A percentile compares a stretch with the other conserved stretches of the same genome.
Conservation (phyloP, 2,797 vertebrate species). For the Microctenopoma lineatum region DNA sequence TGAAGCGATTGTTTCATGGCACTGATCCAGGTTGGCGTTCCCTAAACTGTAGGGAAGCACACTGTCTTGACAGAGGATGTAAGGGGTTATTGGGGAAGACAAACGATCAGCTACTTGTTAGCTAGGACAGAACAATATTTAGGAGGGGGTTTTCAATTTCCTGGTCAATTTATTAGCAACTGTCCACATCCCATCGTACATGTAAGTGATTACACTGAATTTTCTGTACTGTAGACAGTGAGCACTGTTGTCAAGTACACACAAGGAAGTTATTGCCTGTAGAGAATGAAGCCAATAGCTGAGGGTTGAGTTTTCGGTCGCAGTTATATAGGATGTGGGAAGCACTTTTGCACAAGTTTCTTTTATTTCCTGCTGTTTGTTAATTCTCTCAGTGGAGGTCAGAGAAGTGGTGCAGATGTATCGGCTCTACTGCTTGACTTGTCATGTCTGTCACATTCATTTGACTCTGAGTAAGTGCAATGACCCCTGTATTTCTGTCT, state of each 20-base stretch:
- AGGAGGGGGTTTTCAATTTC: slow-evolving; percentile 68
- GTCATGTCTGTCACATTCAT: slow-evolving; percentile 59
- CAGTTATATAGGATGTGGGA: slow-evolving; percentile 68
- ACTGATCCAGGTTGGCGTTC: slow-evolving; percentile 80
- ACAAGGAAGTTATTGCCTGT: slow-evolving; percentile 68
- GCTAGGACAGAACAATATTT: slow-evolving; percentile 68
- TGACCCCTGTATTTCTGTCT: slow-evolving; percentile 66
- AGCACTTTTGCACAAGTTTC: slow-evolving; percentile 86
- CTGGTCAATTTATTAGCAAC: slow-evolving; percentile 65
- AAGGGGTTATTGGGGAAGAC: slow-evolving; percentile 58
- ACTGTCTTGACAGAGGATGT: slow-evolving; percentile 63
- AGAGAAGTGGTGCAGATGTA: slow-evolving; percentile 63
- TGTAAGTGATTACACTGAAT: slow-evolving; percentile 83
- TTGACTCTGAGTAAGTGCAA: slow-evolving; percentile 76
- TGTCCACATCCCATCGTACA: slow-evolving; percentile 60
- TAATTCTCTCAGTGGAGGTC: slow-evolving; percentile 60
- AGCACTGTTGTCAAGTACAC: slow-evolving; percentile 71
- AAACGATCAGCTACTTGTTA: slow-evolving; percentile 74
- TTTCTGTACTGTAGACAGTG: slow-evolving; percentile 80
- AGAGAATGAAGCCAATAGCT: slow-evolving; percentile 50
- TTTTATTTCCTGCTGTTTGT: slow-evolving; percentile 78
- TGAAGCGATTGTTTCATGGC: slow-evolving; percentile 86
- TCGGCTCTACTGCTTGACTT: slow-evolving; percentile 38
- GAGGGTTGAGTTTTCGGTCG: slow-evolving; percentile 27
- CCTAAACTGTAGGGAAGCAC: slow-evolving; percentile 55